Evolutionary conservation across 2,888 invertebrate species (phyloP).

Genomic region (Heliconius cydno): DNA sequence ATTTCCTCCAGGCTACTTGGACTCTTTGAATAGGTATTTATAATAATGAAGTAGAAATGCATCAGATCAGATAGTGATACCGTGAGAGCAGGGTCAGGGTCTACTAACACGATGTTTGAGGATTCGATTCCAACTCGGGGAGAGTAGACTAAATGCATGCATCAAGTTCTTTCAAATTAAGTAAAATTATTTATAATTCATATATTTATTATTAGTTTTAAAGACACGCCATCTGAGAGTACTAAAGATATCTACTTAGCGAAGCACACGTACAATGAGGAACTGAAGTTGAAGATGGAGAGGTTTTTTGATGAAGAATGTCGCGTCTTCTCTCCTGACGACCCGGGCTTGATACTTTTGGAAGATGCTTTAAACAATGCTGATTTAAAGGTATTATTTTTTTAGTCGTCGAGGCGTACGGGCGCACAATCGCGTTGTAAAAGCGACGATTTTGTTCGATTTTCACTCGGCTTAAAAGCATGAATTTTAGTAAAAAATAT

Average conservation of each 20-base stretch:
- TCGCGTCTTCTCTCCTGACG: slow-evolving; percentile 64
- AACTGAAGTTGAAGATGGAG: slow-evolving; percentile 63
- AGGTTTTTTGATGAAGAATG: slow-evolving; percentile 71
- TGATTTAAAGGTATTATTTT: slow-evolving; percentile 59
- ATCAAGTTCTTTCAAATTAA: not conserved
- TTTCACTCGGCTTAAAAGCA: not conserved
- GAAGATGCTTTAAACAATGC: slow-evolving; percentile 63
- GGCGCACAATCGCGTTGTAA: too few relatives aligned
- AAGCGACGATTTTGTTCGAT: not conserved
- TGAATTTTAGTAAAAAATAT: too few relatives aligned
- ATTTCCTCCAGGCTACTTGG: slow-evolving; percentile 67
- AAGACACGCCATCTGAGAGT: slow-evolving; percentile 53
- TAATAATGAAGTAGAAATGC: not conserved
- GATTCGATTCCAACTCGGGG: too few relatives aligned
- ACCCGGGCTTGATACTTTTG: slow-evolving; percentile 63
- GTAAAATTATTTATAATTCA: not conserved
- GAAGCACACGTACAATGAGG: slow-evolving; percentile 58
- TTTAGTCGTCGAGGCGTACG: too few relatives aligned
- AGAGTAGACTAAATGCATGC: too few relatives aligned
- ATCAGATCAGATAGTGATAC: too few relatives aligned
- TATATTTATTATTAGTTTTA: slow-evolving; percentile 51
- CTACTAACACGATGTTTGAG: too few relatives aligned
- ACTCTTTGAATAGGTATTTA: slow-evolving; percentile 66
- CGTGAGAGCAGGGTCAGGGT: too few relatives aligned
- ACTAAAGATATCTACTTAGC: slow-evolving; percentile 53